phyloP scores from a whole-genome alignment of 2,888 invertebrate species.

The Lacanobia oleracea region DNA sequence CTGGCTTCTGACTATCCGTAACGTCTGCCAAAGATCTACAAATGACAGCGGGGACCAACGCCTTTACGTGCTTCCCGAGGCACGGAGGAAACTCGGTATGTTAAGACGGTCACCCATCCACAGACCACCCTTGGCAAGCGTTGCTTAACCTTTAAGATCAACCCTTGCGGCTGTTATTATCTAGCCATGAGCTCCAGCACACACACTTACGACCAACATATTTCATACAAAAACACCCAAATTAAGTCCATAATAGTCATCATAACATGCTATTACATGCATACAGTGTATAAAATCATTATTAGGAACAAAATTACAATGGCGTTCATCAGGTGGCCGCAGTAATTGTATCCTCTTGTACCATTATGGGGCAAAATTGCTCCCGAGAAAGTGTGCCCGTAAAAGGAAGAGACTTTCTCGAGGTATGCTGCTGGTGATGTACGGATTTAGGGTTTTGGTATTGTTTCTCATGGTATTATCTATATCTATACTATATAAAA shows the following conservation, averaged over 20 bases:
- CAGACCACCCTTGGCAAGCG: too few relatives aligned
- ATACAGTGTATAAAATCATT: constrained; percentile 49
- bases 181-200: too few relatives aligned
- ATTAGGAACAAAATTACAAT: constrained; percentile 64
- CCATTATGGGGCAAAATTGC: constrained; percentile 68
- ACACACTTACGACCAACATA: neutral
- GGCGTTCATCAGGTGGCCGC: constrained; percentile 56
- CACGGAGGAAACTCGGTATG: too few relatives aligned
- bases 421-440: constrained; percentile 37
- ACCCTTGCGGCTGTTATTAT: too few relatives aligned
- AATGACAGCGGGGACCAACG: too few relatives aligned
- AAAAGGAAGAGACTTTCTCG: constrained; percentile 65
- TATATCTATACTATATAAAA: too few relatives aligned
- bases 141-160: too few relatives aligned
- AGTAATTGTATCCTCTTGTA: constrained; percentile 64
- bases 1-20: too few relatives aligned
- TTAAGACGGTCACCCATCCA: too few relatives aligned
- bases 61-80: too few relatives aligned
- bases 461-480: constrained; percentile 46
- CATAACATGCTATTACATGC: constrained; percentile 45
- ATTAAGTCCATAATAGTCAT: constrained; percentile 43
- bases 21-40: too few relatives aligned
- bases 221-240: constrained; percentile 36
- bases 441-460: constrained; percentile 37
- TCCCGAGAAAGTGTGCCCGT: constrained; percentile 64